Evolutionary conservation across 2,888 invertebrate genomes (phyloP), one percentile per base, ranked within the genome.

Genomic region (Pristionchus maxplancki): DNA sequence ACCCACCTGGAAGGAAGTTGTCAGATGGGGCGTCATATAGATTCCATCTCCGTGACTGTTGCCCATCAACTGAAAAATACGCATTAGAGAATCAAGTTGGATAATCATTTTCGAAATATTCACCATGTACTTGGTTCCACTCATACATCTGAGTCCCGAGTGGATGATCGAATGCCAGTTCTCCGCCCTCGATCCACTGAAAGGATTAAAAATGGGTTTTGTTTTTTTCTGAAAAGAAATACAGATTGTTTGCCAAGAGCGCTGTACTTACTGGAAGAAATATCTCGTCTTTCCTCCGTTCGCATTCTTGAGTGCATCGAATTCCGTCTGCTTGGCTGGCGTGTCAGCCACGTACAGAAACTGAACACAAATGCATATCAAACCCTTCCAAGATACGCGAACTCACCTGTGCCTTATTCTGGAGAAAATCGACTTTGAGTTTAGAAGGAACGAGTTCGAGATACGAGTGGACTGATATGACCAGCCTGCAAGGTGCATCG

Each of bases 151-250:
- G 20, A 85, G 28, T 64, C 85, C 85, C 15, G 44, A 20, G 1
- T 64, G 85, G 34, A 85, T 85, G 44, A 85, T 85, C 28, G 85
- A 64, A 24, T 85, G 85, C 85, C 85, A 85, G 20, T 85, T 85
- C 64, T 85, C 85, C 4, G 13, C 1, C 4, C 17, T 20, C 0
- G 85, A 85, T 6, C 85, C 85, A 85, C 85, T 85, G 48, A 11
- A 85, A n/a, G 0, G 24, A 20, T 44, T n/a, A n/a, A n/a, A n/a
- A n/a, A n/a, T n/a, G n/a, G n/a, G n/a, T n/a, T n/a, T n/a, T n/a
- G n/a, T n/a, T n/a, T n/a, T n/a, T n/a, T n/a, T n/a, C n/a, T n/a
- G n/a, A n/a, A n/a, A n/a, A n/a, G n/a, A n/a, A n/a, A n/a, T n/a
- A n/a, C n/a, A n/a, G n/a, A n/a, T n/a, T n/a, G n/a, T n/a, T n/a